Evolutionary conservation across 1,140 invertebrate genomes (phyloP), one percentile per base, ranked within the genome.

Genomic region (Pseudoatta argentina): DNA sequence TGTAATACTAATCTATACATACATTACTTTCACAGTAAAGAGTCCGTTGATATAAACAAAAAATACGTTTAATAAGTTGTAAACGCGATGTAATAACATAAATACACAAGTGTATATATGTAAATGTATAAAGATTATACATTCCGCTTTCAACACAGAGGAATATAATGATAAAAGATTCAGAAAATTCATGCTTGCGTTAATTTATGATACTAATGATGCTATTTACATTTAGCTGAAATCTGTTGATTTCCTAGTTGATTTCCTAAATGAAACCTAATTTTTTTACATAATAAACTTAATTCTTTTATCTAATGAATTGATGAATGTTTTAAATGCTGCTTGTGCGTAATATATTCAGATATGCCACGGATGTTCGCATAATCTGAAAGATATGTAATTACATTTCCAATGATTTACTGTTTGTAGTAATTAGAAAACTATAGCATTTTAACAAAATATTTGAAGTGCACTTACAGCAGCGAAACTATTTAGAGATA

Each of bases 401-500:
- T 82, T 82, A 14, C 3, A 53, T 27, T 30, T 30, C 3, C 27
- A 55, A 44, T 12, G 8, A 1, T 66, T 67, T 8, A 16, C 27
- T 16, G 14, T 79, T 27, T 79, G 1, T 0, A 63, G 1, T n/a
- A 4, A 66, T 48, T 72, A 72, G 1, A 78, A 64, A 6, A 66
- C 12, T 0, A 34, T 4, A 51, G 14, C 48, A 51, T 16, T 44
- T 44, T 16, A 66, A 39, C 3, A 10, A 39, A 69, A 59, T 48
- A 57, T 18, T 44, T 30, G 55, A 48, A 44, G 8, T 27, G 1
- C 71, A 88, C 88, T 72, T 87, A 92, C 91, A 34, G 75, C 66
- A 39, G 86, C 86, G 85, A 92, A 91, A 71, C 82, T 91, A 24
- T 73, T 86, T 7, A 91, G 48, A 10, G 91, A 91, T 27, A 89